Conservation (phyloP, 2,888 invertebrate genomes). For the Eueremaeus valkanovi region DNA sequence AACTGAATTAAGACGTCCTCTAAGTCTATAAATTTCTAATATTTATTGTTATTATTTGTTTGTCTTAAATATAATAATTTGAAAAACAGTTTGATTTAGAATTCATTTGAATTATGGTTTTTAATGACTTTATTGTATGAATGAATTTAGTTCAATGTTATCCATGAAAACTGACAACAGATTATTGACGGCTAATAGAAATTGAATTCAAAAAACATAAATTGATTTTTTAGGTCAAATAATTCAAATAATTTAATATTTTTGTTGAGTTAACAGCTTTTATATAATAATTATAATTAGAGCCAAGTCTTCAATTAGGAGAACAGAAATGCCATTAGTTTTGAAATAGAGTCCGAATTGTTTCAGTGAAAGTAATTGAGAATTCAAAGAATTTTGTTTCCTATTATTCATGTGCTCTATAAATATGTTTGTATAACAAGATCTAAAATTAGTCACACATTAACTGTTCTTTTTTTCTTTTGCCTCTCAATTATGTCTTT, state of each 20-base stretch:
- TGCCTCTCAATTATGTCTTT: neutral
- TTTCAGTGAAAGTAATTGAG: no score
- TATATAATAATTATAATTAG: no score
- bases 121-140: constrained; percentile 10
- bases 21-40: neutral
- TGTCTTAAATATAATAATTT: no score
- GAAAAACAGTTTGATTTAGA: neutral
- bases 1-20: constrained; percentile 6
- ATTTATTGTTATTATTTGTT: neutral
- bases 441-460: constrained; percentile 14
- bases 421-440: neutral
- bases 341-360: no score
- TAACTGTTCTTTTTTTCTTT: neutral
- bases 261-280: no score
- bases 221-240: neutral
- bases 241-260: neutral
- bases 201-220: neutral
- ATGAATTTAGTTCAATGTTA: constrained; percentile 18
- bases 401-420: neutral
- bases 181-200: neutral
- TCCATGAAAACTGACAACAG: no score
- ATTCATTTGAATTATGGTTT: neutral
- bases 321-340: no score
- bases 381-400: no score
- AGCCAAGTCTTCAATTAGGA: neutral